phyloP scores from a whole-genome alignment of 64 coral and sea anemone genomes.

The Actinia equina region DNA sequence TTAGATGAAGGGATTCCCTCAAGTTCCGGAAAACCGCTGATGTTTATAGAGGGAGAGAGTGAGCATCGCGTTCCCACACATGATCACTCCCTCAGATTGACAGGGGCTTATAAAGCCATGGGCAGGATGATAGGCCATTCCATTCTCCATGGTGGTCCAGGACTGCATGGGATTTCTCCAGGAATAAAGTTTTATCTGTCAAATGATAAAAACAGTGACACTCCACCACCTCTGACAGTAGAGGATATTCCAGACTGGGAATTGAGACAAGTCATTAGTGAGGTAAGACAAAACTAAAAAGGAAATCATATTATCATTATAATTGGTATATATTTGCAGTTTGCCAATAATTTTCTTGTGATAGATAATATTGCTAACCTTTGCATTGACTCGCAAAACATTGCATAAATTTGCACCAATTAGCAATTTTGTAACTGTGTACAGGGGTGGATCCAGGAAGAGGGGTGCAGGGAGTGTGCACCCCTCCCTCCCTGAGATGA shows the following conservation, averaged over 20 bases:
- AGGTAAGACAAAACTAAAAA: constrained; percentile 13
- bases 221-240: constrained; percentile 5
- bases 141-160: constrained; percentile 41
- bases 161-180: constrained; percentile 29
- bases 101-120: constrained; percentile 4
- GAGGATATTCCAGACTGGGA: constrained; percentile 37
- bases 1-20: constrained; percentile 38
- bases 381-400: no score
- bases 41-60: background rate
- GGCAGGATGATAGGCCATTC: constrained; percentile 53
- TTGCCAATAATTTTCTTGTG: no score
- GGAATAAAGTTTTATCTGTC: constrained; percentile 23
- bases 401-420: no score
- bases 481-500: no score
- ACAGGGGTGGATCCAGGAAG: no score
- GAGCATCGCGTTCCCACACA: background rate
- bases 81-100: constrained; percentile 23
- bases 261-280: constrained; percentile 25
- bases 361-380: no score
- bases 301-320: background rate
- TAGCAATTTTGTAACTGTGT: no score
- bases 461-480: no score
- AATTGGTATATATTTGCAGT: no score
- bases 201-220: background rate
- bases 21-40: background rate